Base-by-base conservation (phyloP, 2,113 vertebrate genomes). In the Caloenas nicobarica region DNA sequence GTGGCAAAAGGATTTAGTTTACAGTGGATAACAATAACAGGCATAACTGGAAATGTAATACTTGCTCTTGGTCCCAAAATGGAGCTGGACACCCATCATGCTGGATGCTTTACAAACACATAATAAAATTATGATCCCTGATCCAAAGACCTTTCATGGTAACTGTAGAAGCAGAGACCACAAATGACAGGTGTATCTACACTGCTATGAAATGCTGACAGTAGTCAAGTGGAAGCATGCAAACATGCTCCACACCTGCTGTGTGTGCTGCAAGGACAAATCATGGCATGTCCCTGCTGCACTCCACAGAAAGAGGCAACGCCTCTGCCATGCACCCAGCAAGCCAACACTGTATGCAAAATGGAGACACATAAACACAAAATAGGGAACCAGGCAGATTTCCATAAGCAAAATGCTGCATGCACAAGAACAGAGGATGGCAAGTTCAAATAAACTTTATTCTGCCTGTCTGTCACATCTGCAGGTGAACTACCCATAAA, bases 311-410 rank as follows among this genome's bases (percentile, higher is more conserved):
- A 74, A 8, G 58, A 54, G 13, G 16, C 10, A n/a, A 3, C 1
- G 4, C 29, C 36, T n/a, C 19, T 66, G 36, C n/a, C 8, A 2
- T 3, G 22, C 4, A 28, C 25, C 24, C 36, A 9, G 2, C 46
- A 28, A 25, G 13, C 46, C 42, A 83, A 16, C 34, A 15, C 16
- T 1, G 1, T 26, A 34, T 40, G n/a, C 16, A 3, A 25, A 78
- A 21, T 3, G 5, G 73, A 46, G 70, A 6, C 1, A 0, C 1
- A 1, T 17, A 64, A 76, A 50, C 0, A 4, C 1, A 2, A 72
- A 78, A 56, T 1, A n/a, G 14, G 2, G 11, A 8, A 22, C 18
- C 34, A 54, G 60, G 44, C 10, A 84, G n/a, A 46, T 8, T 5
- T 57, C 28, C 11, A 46, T 8, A 51, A 54, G 40, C n/a, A 7